Evolutionary conservation across 2,888 invertebrate species (phyloP), one percentile per base, ranked within the genome.

Genomic region (Agrotis exclamationis): DNA sequence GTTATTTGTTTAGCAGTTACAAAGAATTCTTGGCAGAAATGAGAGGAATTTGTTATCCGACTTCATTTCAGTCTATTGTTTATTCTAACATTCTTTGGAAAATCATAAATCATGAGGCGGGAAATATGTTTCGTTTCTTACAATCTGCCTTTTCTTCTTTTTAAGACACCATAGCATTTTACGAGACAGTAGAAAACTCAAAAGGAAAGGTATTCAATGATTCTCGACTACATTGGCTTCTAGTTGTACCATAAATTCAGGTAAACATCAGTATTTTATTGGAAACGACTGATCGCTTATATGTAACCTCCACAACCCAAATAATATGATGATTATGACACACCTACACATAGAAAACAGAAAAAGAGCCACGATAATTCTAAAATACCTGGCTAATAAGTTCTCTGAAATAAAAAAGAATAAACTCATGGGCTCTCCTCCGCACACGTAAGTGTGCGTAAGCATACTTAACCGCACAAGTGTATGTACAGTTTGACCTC

Each of bases 1-100:
- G 22, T 22, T 45, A 63, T 80, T 76, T 72, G 51, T 79, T 79
- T 60, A 76, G 77, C 39, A 80, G 51, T 71, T 71, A 47, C 66
- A 60, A 63, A 65, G 60, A 57, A 67, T 77, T 72, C 45, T 58
- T 58, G 47, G 63, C 65, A 24, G 54, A 58, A 63, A 71, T 66
- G 6, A 50, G 56, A 54, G 20, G 44, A 66, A 56, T 16, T 60
- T 63, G 48, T 65, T 47, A 57, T 47, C 60, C 18, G 22, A 28
- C 6, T 48, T 76, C 18, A 45, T 50, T 70, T 54, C 48, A 3
- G n/a, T 18, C 53, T 18, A 11, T 47, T 76, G 51, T 80, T 78
- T 63, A 44, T 24, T 33, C 24, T 20, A 58, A 71, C 48, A 76
- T 76, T 74, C 47, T 45, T 59, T 20, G 24, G 7, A 45, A 24